Percentiles rank a stretch among this genome's conserved stretches.
Conservation (phyloP, 2,888 invertebrate genomes). For the Lasioglossum zephyrum region DNA sequence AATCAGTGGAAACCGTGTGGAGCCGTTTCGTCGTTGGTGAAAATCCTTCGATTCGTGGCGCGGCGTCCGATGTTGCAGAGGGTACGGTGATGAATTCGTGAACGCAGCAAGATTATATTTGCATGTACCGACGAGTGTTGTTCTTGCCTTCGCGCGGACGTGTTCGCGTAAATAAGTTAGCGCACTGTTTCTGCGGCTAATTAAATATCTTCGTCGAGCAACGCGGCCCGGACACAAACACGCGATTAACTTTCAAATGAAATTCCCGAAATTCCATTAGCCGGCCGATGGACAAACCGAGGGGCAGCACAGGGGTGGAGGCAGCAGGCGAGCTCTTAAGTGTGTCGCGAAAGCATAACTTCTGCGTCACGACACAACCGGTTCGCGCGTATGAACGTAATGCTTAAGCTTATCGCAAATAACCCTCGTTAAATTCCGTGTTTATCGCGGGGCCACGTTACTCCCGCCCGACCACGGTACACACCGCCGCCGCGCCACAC, state of each 20-base stretch:
- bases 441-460: slow-evolving; percentile 72
- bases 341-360: slow-evolving; percentile 31
- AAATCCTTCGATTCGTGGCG: background rate
- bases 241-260: slow-evolving; percentile 44
- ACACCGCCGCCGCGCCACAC: slow-evolving; percentile 6
- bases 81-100: slow-evolving; percentile 14
- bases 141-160: slow-evolving; percentile 1
- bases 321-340: slow-evolving; percentile 8
- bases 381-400: slow-evolving; percentile 63
- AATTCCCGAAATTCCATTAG: slow-evolving; percentile 48
- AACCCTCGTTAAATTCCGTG: slow-evolving; percentile 79
- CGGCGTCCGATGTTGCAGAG: background rate
- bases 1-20: background rate
- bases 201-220: slow-evolving; percentile 38
- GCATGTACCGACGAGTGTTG: slow-evolving; percentile 27
- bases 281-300: slow-evolving; percentile 32
- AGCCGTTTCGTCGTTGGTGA: background rate
- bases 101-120: slow-evolving; percentile 41
- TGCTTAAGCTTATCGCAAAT: slow-evolving; percentile 73
- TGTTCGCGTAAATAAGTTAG: slow-evolving; percentile 45
- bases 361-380: background rate
- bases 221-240: slow-evolving; percentile 22
- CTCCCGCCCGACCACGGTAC: background rate
- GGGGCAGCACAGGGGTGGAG: background rate
- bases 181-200: slow-evolving; percentile 44